phyloP scores from a whole-genome alignment of 2,888 invertebrate genomes.

The Andricus quercusramuli region DNA sequence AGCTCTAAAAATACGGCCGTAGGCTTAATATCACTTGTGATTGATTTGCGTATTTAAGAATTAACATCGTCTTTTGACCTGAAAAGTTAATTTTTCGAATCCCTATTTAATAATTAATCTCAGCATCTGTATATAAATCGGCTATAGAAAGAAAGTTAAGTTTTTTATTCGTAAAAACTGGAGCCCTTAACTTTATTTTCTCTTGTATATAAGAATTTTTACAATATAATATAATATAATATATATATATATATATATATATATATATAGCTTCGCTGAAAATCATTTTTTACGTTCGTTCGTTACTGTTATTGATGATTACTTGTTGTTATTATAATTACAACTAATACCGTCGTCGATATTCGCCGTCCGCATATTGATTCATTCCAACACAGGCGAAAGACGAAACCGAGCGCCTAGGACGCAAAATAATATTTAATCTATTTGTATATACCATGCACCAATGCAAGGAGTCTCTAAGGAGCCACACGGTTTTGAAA shows the following conservation, averaged over 20 bases:
- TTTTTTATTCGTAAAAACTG: slow-evolving; percentile 71
- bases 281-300: slow-evolving; percentile 59
- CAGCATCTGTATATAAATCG: background rate
- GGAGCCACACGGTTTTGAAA: slow-evolving; percentile 39
- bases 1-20: background rate
- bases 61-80: background rate
- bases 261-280: slow-evolving; percentile 69
- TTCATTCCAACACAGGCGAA: slow-evolving; percentile 40
- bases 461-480: slow-evolving; percentile 25
- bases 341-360: slow-evolving; percentile 58
- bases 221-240: slow-evolving; percentile 68
- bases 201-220: slow-evolving; percentile 75
- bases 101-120: background rate
- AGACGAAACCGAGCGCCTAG: slow-evolving; percentile 43
- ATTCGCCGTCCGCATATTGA: slow-evolving; percentile 45
- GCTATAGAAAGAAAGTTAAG: background rate
- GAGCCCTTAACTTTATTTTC: slow-evolving; percentile 74
- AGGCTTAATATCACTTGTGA: background rate
- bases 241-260: slow-evolving; percentile 61
- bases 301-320: slow-evolving; percentile 53
- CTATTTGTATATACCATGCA: slow-evolving; percentile 39
- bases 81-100: background rate
- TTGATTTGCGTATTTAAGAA: background rate
- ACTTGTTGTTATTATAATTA: slow-evolving; percentile 55
- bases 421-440: slow-evolving; percentile 30